Evolutionary conservation across 2,113 vertebrate species (phyloP), one percentile per base, ranked within the genome.

Genomic region (Aplodontia rufa): DNA sequence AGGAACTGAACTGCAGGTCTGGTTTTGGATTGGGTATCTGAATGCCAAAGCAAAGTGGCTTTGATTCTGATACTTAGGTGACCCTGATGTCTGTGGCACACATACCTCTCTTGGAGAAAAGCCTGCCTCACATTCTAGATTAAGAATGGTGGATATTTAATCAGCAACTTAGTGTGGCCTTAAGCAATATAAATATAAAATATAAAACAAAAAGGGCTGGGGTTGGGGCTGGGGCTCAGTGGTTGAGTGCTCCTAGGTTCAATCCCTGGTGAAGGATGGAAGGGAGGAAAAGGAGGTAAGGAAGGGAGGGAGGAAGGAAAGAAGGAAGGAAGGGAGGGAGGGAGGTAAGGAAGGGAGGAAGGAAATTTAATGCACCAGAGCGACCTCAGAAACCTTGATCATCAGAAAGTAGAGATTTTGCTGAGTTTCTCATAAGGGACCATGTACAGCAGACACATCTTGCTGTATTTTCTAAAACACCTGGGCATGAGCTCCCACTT

Each of bases 371-470:
- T 24, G 69, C 42, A 32, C 42, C 60, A 17, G 20, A 49, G 37
- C 0, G 28, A 55, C 68, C 60, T 32, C 42, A 20, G 64, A 64
- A 45, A 24, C 40, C 12, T 64, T 66, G 8, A 8, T 53, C n/a
- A 6, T 20, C 47, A 6, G 64, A 76, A 47, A 66, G 40, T 35
- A 14, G 60, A 51, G 40, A 1, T 42, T 62, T 82, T 45, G 51
- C 4, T 83, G 94, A 72, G 62, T 62, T 95, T 91, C 93, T 76
- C 42, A 35, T 79, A 75, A 80, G 74, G 75, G 71, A 42, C 51
- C 3, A 17, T 4, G 13, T 24, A 14, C 24, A 26, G 40, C 84
- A 40, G 93, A 87, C 80, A 83, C 28, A 26, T 2, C n/a, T 32
- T 47, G 22, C 82, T 45, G 40, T 82, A 74, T 68, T 93, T 51